These are phyloP conservation scores for Actinemys pallida DNA, from an alignment of 2,113 vertebrate species.

Conservation along the genomic window DNA sequence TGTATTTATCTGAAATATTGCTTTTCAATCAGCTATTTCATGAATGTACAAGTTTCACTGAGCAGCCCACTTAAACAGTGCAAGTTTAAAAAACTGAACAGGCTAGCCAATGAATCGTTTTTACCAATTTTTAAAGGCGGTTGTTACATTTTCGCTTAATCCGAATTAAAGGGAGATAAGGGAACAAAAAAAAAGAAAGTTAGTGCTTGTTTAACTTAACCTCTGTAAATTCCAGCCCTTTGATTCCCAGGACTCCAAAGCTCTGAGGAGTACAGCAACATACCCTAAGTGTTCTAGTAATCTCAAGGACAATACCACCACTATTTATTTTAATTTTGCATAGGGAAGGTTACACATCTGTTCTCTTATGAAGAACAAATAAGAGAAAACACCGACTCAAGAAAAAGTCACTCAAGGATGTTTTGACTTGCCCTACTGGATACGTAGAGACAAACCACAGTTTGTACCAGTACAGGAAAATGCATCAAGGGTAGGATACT, in stretches of 20 bases:
- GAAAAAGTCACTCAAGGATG: slow-evolving; percentile 49
- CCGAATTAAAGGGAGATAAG: slow-evolving; percentile 19
- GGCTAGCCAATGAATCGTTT: slow-evolving; percentile 84
- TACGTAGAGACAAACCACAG: slow-evolving; percentile 44
- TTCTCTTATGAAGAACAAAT: slow-evolving; percentile 34
- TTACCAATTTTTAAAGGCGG: slow-evolving; percentile 30
- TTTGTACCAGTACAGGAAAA: slow-evolving; percentile 51
- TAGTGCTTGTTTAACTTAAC: slow-evolving; percentile 48
- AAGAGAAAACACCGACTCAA: slow-evolving; percentile 40
- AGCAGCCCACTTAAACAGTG: slow-evolving; percentile 88
- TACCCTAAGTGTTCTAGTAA: slow-evolving; percentile 1
- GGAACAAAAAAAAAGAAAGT: background rate
- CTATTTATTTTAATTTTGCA: background rate
- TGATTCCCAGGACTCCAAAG: background rate
- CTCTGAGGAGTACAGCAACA: slow-evolving; percentile 25
- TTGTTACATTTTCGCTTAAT: background rate
- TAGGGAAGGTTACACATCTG: slow-evolving; percentile 57
- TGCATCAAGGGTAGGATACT: slow-evolving; percentile 17
- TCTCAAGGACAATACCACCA: slow-evolving; percentile 28
- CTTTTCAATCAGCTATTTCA: slow-evolving; percentile 97
- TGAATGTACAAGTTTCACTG: slow-evolving; percentile 93
- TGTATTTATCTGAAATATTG: slow-evolving; percentile 97
- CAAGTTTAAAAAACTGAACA: slow-evolving; percentile 83
- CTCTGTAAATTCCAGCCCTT: slow-evolving; percentile 32
- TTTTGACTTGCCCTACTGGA: slow-evolving; percentile 59